These are phyloP conservation scores for Aplysina aerophoba DNA, from an alignment of 37 sponge, comb jelly and placozoan species.

Conservation along the genomic window DNA sequence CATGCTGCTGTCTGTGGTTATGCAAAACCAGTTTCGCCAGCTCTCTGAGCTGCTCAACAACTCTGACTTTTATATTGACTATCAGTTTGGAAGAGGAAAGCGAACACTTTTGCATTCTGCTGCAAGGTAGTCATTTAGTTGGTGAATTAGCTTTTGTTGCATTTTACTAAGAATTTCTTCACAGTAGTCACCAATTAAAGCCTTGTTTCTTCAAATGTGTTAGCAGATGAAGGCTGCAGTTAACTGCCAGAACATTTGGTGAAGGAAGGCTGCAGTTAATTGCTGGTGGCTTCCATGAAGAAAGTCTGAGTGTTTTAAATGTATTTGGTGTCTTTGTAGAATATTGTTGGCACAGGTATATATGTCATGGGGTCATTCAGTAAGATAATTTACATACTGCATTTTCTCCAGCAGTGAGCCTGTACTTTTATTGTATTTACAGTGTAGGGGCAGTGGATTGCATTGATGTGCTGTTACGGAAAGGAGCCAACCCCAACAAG, in stretches of 20 bases:
- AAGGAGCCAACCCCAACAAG: constrained; percentile 76
- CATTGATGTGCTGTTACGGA: constrained; percentile 70
- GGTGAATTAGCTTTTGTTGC: neutral
- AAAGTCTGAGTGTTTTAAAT: no score
- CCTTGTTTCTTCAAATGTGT: no score
- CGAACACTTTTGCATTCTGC: constrained; percentile 84
- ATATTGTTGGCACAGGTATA: neutral
- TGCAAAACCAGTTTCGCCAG: constrained; percentile 77
- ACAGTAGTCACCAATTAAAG: no score
- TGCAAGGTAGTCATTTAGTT: constrained; percentile 58
- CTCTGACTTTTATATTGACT: constrained; percentile 62
- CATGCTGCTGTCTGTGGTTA: constrained; percentile 75
- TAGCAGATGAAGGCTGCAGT: no score
- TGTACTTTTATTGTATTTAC: neutral
- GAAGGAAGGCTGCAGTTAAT: no score
- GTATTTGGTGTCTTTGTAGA: no score
- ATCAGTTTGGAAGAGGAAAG: constrained; percentile 67
- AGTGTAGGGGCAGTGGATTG: constrained; percentile 84
- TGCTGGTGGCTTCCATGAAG: no score
- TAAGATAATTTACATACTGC: neutral
- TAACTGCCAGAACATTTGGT: no score
- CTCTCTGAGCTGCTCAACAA: constrained; percentile 78
- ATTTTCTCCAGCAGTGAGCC: no score
- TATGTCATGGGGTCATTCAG: neutral
- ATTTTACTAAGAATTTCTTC: no score